Evolutionary conservation across 1,140 invertebrate genomes (phyloP).

Genomic region (Eurosta solidaginis): DNA sequence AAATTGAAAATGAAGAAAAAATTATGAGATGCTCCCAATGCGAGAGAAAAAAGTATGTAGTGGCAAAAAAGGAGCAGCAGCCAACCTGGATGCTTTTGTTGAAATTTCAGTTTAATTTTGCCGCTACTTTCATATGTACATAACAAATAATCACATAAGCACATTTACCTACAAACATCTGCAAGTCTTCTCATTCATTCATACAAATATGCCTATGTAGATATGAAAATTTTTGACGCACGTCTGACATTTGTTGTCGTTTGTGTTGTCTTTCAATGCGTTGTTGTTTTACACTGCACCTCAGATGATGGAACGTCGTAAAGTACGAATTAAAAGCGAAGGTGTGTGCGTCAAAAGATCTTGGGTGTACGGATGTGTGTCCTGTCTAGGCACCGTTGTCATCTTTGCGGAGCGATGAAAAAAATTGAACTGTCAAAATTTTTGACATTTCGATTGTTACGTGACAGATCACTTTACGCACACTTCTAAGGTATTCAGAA

Average conservation of each 20-base stretch:
- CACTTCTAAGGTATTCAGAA: neutral
- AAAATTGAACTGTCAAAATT: conserved; percentile 39
- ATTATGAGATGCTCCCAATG: neutral
- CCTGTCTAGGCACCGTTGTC: neutral
- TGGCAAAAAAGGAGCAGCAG: conserved; percentile 24
- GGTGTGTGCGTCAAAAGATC: neutral
- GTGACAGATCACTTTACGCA: conserved; percentile 31
- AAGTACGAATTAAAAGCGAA: neutral
- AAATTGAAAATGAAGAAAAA: neutral
- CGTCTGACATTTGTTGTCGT: conserved; percentile 33
- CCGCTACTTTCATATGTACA: neutral
- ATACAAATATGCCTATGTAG: no score
- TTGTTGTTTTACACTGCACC: conserved; percentile 24
- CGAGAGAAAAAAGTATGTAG: neutral
- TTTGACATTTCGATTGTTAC: conserved; percentile 37
- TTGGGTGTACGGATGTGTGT: neutral
- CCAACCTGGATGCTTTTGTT: conserved; percentile 31
- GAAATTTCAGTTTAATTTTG: conserved; percentile 32
- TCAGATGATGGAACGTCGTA: conserved; percentile 12
- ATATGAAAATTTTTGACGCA: conserved; percentile 28
- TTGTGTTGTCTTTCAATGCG: neutral
- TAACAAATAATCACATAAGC: neutral
- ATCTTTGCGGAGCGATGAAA: conserved; percentile 14
- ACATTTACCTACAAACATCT: neutral
- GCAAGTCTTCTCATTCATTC: neutral